Evolutionary conservation across 2,113 vertebrate genomes (phyloP), one percentile per base, ranked within the genome.

Genomic region (Buteo buteo): DNA sequence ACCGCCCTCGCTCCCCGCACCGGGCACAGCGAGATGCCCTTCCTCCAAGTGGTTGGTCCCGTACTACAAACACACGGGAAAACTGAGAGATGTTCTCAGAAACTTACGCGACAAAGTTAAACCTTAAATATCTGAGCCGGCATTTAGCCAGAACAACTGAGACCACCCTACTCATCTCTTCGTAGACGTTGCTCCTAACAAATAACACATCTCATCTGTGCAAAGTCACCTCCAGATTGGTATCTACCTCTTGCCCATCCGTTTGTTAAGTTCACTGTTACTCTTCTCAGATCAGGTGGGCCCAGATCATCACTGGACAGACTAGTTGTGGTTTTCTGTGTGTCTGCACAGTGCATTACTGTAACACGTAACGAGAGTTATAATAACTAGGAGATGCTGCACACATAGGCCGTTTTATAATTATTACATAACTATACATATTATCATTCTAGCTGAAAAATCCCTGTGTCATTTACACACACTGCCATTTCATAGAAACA

Each of bases 11-110:
- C 13, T 12, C 44, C 25, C 19, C 2, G 1, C n/a, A 11, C 26
- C 1, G 0, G 45, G 26, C 9, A 10, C 20, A 7, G 49, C 0
- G 3, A 25, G 36, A 55, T 9, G 61, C 21, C 4, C 1, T 6
- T 52, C 31, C 26, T 45, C 11, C 61, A n/a, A 13, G 15, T 3
- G 22, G 14, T 29, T 4, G 1, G 31, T 16, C 32, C 67, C 19
- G 18, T 28, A 5, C 61, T 24, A 5, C 1, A 0, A 22, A n/a
- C 49, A 59, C 44, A 22, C 14, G 17, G 10, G 11, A 12, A 32
- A 50, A 29, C n/a, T 21, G 47, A 28, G 19, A 38, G 28, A 3
- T 44, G 61, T 22, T 28, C 64, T 52, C 6, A 1, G 18, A 67
- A 67, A 36, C 21, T 12, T 16, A 29, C 4, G n/a, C 4, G 2